Conservation (phyloP, 2,797 vertebrate species). For the Falco rusticolus region DNA sequence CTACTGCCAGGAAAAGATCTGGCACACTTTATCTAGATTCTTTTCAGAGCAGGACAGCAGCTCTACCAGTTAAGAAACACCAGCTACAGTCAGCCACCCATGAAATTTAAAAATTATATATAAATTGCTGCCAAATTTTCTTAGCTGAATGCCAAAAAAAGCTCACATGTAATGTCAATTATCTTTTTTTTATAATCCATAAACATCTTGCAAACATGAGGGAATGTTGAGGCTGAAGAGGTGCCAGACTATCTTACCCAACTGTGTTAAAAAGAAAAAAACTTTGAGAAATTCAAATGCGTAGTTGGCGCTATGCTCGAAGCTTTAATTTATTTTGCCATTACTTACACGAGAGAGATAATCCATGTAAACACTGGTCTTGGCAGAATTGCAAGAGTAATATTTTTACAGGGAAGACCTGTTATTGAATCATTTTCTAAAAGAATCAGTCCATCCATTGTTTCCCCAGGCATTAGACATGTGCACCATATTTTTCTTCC, state of each 20-base stretch:
- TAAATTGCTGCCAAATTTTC: neutral
- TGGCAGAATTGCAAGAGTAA: slow-evolving; percentile 72
- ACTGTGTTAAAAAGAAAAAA: slow-evolving; percentile 5
- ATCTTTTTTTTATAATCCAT: neutral
- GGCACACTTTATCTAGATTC: neutral
- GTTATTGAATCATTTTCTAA: slow-evolving; percentile 61
- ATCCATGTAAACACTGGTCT: slow-evolving; percentile 63
- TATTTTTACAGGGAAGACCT: slow-evolving; percentile 75
- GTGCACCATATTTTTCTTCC: neutral
- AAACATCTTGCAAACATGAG: neutral
- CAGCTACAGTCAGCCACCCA: neutral
- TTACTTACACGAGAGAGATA: slow-evolving; percentile 69
- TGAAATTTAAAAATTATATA: slow-evolving; percentile 17
- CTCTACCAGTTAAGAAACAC: slow-evolving; percentile 5
- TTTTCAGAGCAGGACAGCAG: neutral
- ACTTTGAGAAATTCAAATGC: slow-evolving; percentile 2
- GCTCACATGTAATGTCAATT: neutral
- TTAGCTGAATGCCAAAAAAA: slow-evolving; percentile 13
- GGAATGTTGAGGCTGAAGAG: neutral
- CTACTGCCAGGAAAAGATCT: neutral
- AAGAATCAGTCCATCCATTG: slow-evolving; percentile 62
- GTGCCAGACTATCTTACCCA: slow-evolving; percentile 1
- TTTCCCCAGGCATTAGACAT: slow-evolving; percentile 38
- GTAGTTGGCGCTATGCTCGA: neutral
- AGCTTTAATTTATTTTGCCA: slow-evolving; percentile 26